Percentiles rank a stretch among this genome's conserved stretches.
phyloP scores from a whole-genome alignment of 2,113 vertebrate genomes.

The Etia nguti region DNA sequence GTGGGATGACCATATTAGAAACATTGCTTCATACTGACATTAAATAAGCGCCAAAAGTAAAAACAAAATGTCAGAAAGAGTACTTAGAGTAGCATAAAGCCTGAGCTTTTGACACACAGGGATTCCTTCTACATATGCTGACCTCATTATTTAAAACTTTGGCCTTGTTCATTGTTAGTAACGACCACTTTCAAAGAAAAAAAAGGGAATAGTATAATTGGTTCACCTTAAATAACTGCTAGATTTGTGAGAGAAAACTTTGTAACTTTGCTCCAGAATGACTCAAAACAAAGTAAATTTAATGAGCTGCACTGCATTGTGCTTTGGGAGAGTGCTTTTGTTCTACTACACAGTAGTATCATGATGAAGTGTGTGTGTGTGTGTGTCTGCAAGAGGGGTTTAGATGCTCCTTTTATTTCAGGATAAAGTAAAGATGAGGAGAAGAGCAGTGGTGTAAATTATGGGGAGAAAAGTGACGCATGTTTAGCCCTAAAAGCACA shows the following conservation, averaged over 20 bases:
- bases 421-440: not conserved
- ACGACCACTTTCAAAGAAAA: not conserved
- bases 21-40: not conserved
- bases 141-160: not conserved
- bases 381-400: not conserved
- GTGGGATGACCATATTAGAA: not conserved
- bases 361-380: not conserved
- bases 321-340: not conserved
- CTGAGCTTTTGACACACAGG: not conserved
- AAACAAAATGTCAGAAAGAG: not conserved
- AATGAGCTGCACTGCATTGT: not conserved
- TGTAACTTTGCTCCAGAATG: not conserved
- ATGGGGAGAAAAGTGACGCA: not conserved
- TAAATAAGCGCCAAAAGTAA: not conserved
- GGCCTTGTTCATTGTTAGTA: not conserved
- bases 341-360: not conserved
- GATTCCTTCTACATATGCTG: not conserved
- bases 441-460: not conserved
- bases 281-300: not conserved
- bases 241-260: not conserved
- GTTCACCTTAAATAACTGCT: not conserved
- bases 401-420: not conserved
- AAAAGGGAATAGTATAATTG: not conserved
- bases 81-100: not conserved
- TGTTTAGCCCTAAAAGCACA: not conserved